Evolutionary conservation across 2,797 vertebrate genomes (phyloP), one percentile per base, ranked within the genome.

Genomic region (Sandelia bainsii): DNA sequence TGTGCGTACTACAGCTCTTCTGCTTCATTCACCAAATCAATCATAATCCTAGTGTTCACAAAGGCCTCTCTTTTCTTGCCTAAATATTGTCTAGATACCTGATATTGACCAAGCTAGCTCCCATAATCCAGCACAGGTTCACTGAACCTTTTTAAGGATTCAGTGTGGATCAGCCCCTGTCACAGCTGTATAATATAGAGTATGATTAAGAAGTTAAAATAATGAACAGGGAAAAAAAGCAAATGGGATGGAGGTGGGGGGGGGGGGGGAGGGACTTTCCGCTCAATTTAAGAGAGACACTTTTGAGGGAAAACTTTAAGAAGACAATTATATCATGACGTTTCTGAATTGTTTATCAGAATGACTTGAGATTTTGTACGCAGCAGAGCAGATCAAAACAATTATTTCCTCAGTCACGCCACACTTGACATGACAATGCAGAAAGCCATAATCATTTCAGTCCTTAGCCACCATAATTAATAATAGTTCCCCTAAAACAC

Each of bases 391-490:
- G 76, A 92, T 91, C 86, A 88, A 92, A 92, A 91, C 90, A 90
- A 93, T 93, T 92, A 93, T 88, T 91, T 92, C 81, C 74, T 89
- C 84, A 81, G 86, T 92, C 84, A 91, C 79, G 82, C 80, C 75
- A 88, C 79, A 84, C 87, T 92, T 92, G 91, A 91, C 85, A 84
- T 84, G 86, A 85, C 76, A 84, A 87, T 67, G 54, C 54, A 80
- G 85, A 86, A 89, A 90, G 84, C 75, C 72, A 61, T 88, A 83
- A 89, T 87, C 77, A 84, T 90, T 83, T 86, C 77, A 83, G 53
- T 85, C 68, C 89, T 87, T 85, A 72, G 60, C 72, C 48, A 54
- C 71, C 45, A 71, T 90, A 92, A 91, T 93, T 93, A 92, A 92
- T 93, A 91, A 90, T 66, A 69, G 82, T 80, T 73, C 67, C 58